phyloP scores from a whole-genome alignment of 2,888 invertebrate species.

The Hipparchia sbordonii region DNA sequence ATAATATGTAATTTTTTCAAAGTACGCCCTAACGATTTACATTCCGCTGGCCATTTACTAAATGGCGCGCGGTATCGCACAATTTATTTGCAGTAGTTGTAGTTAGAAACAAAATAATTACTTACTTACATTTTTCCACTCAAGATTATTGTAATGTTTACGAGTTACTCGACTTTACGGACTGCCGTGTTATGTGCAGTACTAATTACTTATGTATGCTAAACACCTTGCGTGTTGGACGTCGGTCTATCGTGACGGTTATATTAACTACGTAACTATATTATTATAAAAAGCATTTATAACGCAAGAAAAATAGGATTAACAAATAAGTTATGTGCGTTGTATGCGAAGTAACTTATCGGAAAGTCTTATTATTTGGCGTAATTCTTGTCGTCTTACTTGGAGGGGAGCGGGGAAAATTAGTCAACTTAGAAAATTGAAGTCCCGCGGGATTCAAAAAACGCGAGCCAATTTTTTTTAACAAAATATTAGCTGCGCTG shows the following conservation, averaged over 20 bases:
- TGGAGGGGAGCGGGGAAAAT: too few species aligned
- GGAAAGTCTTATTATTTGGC: too few species aligned
- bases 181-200: background rate
- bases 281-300: background rate
- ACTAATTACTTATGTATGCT: background rate
- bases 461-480: too few species aligned
- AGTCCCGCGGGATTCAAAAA: too few species aligned
- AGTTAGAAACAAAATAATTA: slow-evolving; percentile 12
- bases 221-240: slow-evolving; percentile 6
- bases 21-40: background rate
- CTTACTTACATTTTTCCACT: slow-evolving; percentile 8
- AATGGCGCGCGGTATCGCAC: slow-evolving; percentile 3
- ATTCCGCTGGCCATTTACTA: slow-evolving; percentile 19
- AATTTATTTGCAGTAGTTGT: background rate
- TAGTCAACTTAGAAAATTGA: too few species aligned
- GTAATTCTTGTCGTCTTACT: too few species aligned
- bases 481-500: too few species aligned
- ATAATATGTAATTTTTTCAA: background rate
- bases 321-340: too few species aligned
- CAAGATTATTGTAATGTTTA: slow-evolving; percentile 30
- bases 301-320: background rate
- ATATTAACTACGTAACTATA: slow-evolving; percentile 13
- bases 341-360: too few species aligned
- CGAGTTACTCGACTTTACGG: slow-evolving; percentile 19
- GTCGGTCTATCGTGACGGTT: slow-evolving; percentile 9